Evolutionary conservation across 2,888 invertebrate species (phyloP).

Genomic region (Monoplex corrugatus): DNA sequence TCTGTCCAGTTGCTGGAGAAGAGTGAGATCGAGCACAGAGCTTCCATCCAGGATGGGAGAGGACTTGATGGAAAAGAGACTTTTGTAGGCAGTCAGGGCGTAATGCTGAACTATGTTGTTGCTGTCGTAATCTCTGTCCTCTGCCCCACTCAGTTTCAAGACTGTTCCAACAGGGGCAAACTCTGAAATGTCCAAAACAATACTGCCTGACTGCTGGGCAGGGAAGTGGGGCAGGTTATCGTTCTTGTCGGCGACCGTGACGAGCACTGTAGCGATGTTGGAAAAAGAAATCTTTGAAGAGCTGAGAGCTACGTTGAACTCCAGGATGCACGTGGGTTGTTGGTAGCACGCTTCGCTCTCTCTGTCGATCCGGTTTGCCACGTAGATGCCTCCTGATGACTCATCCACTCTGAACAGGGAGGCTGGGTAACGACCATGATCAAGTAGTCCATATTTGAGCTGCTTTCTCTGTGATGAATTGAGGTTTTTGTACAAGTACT

Average conservation of each 20-base stretch:
- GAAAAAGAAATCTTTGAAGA: constrained; percentile 55
- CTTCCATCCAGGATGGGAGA: constrained; percentile 65
- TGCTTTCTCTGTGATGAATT: constrained; percentile 42
- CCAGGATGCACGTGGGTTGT: constrained; percentile 60
- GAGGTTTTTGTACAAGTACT: constrained; percentile 56
- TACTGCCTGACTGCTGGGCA: constrained; percentile 42
- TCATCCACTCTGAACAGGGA: constrained; percentile 64
- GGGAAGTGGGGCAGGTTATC: constrained; percentile 61
- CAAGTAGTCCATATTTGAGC: constrained; percentile 55
- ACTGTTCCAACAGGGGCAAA: constrained; percentile 54
- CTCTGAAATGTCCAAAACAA: constrained; percentile 55
- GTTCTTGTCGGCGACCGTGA: constrained; percentile 60
- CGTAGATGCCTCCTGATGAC: constrained; percentile 62
- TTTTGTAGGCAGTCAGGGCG: constrained; percentile 55
- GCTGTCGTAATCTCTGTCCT: constrained; percentile 57
- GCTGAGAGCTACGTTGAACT: constrained; percentile 62
- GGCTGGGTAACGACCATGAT: constrained; percentile 54
- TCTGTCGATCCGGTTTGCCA: constrained; percentile 65
- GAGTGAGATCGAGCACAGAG: constrained; percentile 62
- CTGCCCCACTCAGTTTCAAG: constrained; percentile 58
- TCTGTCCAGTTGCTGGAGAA: constrained; percentile 65
- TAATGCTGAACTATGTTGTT: constrained; percentile 59
- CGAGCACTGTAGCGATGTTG: constrained; percentile 58
- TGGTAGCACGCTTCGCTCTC: constrained; percentile 63
- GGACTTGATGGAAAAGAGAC: constrained; percentile 57